A percentile compares a stretch with the other conserved stretches of the same genome.
phyloP scores from a whole-genome alignment of 2,113 vertebrate genomes.

The Zeus faber region DNA sequence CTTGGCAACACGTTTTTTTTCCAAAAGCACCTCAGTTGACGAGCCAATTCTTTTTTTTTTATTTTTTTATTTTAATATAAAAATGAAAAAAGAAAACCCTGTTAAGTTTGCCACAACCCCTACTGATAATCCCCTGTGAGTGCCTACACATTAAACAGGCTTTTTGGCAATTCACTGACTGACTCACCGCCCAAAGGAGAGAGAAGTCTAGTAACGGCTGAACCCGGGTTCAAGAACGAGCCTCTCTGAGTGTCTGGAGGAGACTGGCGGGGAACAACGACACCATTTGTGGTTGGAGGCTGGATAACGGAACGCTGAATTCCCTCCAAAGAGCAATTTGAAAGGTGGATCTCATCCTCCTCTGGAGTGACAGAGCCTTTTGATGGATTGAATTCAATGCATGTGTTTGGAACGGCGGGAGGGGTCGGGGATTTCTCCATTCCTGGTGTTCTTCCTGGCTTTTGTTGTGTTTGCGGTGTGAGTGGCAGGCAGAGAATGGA shows the following conservation, averaged over 20 bases:
- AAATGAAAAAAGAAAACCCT: conserved; percentile 25
- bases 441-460: conserved; percentile 14
- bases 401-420: conserved; percentile 20
- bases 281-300: conserved; percentile 2
- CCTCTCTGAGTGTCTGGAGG: no score
- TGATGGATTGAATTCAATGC: conserved; percentile 24
- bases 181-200: conserved; percentile 34
- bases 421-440: conserved; percentile 18
- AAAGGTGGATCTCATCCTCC: conserved; percentile 11
- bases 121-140: conserved; percentile 51
- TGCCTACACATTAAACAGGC: conserved; percentile 51
- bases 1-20: conserved; percentile 47
- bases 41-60: no score
- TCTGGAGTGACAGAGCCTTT: conserved; percentile 28
- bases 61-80: conserved; percentile 42
- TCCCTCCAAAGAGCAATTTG: conserved; percentile 11
- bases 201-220: conserved; percentile 19
- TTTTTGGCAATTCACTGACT: conserved; percentile 30
- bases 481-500: conserved; percentile 35
- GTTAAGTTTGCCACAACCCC: conserved; percentile 49
- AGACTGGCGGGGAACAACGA: no score
- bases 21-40: conserved; percentile 48
- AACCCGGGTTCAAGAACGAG: conserved; percentile 25
- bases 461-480: conserved; percentile 31
- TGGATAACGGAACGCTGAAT: background rate